Evolutionary conservation across 2,113 vertebrate species (phyloP), one percentile per base, ranked within the genome.

Genomic region (Danio rerio): DNA sequence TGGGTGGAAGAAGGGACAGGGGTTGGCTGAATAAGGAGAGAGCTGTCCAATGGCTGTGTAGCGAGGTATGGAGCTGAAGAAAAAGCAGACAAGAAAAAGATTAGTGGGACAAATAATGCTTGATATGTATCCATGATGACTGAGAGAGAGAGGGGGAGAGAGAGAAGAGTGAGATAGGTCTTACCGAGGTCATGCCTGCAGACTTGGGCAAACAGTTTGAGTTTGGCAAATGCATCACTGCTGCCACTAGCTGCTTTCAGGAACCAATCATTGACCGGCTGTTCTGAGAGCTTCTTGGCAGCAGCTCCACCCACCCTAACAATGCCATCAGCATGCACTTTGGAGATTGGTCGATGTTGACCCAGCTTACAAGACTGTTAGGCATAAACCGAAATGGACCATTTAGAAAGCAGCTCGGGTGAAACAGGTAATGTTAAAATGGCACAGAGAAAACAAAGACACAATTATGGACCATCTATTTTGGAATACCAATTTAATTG

Each of bases 181-280:
- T 4, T 95, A 99, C 97, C 97, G 68, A 99, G 93, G 88, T 98
- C 96, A 1, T 98, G 97, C 94, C 95, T 96, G 94, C 96, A 99
- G 86, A 98, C 97, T 98, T 99, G 97, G 87, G 97, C 97, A 59
- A 98, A 99, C 72, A 99, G 94, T 90, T 98, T 97, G 87, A 99
- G 96, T 90, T 97, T 98, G 88, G 95, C 94, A 93, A 98, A 98
- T 0, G 97, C 94, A 82, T 99, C 97, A 13, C 85, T 95, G 95
- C 94, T 96, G 92, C 95, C 84, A 81, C 95, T 95, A 86, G 95
- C 91, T 78, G 95, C 93, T 89, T 98, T 97, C 66, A 96, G 95
- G 94, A 99, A 99, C 97, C 97, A 99, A 59, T 98, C 97, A 0
- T 95, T 96, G 86, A 98, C 95, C n/a, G 96, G 88, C 87, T 98